Base-by-base conservation (phyloP, 2,888 invertebrate species). In the Aleiodes leptofemur region DNA sequence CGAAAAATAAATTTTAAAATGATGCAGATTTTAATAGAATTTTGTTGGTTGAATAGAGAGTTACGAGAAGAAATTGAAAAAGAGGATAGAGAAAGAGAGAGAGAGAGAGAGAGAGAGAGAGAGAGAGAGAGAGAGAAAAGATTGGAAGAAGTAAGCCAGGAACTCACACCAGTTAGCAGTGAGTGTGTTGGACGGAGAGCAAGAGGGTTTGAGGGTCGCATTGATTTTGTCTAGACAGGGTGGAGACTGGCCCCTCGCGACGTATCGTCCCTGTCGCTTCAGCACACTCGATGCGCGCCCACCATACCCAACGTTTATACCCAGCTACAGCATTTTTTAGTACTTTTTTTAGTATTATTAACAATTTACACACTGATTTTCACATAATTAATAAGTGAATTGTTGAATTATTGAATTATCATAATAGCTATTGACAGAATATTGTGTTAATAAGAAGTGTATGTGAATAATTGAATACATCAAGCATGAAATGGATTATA, bases 161-260 rank as follows among this genome's bases (percentile, higher is more conserved):
- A 59, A 34, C 14, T 64, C 48, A 64, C 16, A 64, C 43, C 43
- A 43, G 43, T 64, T 43, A 43, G 9, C 11, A 68, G 68, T 34
- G 50, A 68, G 51, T 29, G 68, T 51, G 31, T 29, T 68, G 9
- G 66, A n/a, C 51, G 50, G 68, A 77, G 80, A 78, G 82, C 23
- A 2, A 23, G 79, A 82, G 83, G 82, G 84, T 83, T 84, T 84
- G 85, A 84, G 86, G 51, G 86, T 86, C 84, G 86, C 87, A 87
- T 88, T 86, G 87, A 88, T 88, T 88, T 88, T 87, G 87, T 88
- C 87, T 88, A 86, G 87, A 88, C 87, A 84, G 86, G 86, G 86
- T 85, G 85, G 86, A 86, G 87, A 86, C 87, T 83, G 80, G 82
- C 78, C 77, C 76, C 50, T 34, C 68, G 51, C 76, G 74, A 80